Conservation (phyloP, 2,113 vertebrate genomes). For the Nibea albiflora region DNA sequence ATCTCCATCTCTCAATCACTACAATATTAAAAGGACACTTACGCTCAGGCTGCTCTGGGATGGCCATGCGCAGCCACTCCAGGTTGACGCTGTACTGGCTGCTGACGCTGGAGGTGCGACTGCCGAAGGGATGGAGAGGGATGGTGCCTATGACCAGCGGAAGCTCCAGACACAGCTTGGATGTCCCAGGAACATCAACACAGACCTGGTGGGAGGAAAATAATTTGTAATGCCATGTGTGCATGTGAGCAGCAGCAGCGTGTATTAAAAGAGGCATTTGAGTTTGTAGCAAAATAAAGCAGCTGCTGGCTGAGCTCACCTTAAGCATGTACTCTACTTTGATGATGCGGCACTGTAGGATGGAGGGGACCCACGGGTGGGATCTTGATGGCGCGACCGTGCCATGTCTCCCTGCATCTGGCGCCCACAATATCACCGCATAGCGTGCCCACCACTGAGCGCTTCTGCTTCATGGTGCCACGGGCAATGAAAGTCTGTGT, state of each 20-base stretch:
- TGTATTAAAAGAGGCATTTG: not conserved
- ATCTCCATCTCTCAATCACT: not conserved
- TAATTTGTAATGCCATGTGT: not conserved
- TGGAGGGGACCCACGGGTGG: conserved; percentile 92
- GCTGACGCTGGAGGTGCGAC: conserved; percentile 92
- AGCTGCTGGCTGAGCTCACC: conserved; percentile 78
- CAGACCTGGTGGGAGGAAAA: conserved; percentile 86
- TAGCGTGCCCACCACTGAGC: conserved; percentile 89
- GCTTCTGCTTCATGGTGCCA: conserved; percentile 94
- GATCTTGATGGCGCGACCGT: conserved; percentile 92
- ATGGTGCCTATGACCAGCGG: conserved; percentile 96
- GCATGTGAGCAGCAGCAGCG: not conserved
- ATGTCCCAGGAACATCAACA: conserved; percentile 93
- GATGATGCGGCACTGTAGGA: conserved; percentile 94
- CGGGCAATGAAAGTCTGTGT: conserved; percentile 95
- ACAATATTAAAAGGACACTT: conserved; percentile 62
- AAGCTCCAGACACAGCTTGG: conserved; percentile 94
- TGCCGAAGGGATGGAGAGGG: conserved; percentile 91
- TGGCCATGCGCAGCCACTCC: conserved; percentile 89
- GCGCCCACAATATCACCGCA: conserved; percentile 86
- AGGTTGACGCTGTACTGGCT: conserved; percentile 91
- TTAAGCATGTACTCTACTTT: conserved; percentile 94
- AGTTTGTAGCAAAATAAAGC: not conserved
- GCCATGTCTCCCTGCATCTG: conserved; percentile 89
- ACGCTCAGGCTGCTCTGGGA: conserved; percentile 92